Evolutionary conservation across 2,888 invertebrate genomes (phyloP), one percentile per base, ranked within the genome.

Genomic region (Ochlodes sylvanus): DNA sequence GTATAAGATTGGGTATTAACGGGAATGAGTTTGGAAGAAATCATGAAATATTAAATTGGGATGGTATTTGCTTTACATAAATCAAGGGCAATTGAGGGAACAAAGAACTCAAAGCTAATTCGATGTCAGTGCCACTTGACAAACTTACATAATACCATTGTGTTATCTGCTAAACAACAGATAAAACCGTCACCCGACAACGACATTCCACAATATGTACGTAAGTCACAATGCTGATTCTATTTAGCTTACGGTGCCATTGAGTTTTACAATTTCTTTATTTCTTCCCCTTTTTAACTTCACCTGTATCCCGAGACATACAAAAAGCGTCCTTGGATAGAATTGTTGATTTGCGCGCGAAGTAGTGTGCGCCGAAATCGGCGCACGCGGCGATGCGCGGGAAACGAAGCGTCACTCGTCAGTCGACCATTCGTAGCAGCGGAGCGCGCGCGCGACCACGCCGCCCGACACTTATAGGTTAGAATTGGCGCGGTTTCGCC

Each of bases 281-380:
- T 52, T 54, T 55, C 60, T 61, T 85, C 86, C 89, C 86, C 89
- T 89, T 83, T 38, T 78, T 74, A 70, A 81, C 77, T 83, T 75
- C 92, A 92, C 92, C 92, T 93, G 92, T 92, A 81, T 83, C 81
- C 83, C 78, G 79, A 76, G 77, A 87, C 77, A 71, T 68, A 82
- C 81, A 93, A 93, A 92, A 92, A 87, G 86, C 88, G 92, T 89
- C 92, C 92, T 92, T 92, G 92, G 84, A n/a, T 76, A 83, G 82
- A 87, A 89, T 87, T 89, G 87, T 88, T 84, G 70, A 72, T 75
- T 89, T 88, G 89, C 92, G 92, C 92, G 92, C 92, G 90, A 92
- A 92, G 63, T 55, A 56, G 91, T 89, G 90, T 79, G 79, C 86
- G 87, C 88, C 89, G 86, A 90, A 91, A 89, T 90, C 86, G 84